These are phyloP conservation scores for Heteromormyrus szaboi DNA, from an alignment of 2,797 vertebrate genomes.

Conservation along the genomic window DNA sequence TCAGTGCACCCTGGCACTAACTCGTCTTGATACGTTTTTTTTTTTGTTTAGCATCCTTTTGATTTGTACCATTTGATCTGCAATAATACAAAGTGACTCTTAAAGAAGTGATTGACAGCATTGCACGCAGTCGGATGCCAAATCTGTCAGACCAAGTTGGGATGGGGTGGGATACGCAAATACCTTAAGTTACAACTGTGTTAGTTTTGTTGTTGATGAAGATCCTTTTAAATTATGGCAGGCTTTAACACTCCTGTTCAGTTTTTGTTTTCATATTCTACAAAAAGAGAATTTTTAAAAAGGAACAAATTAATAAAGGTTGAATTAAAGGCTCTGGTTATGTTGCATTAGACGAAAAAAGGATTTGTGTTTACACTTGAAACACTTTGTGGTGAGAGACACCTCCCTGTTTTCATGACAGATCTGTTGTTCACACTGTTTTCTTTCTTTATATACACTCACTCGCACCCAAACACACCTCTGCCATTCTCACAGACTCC, in stretches of 20 bases:
- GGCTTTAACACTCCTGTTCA: conserved; percentile 75
- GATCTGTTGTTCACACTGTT: conserved; percentile 3
- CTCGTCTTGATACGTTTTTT: conserved; percentile 54
- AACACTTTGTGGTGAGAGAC: conserved; percentile 9
- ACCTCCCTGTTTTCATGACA: neutral
- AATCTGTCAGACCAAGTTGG: conserved; percentile 69
- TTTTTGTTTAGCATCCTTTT: conserved; percentile 52
- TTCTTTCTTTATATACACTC: neutral
- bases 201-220: conserved; percentile 66
- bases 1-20: conserved; percentile 68
- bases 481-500: neutral
- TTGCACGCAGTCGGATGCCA: conserved; percentile 64
- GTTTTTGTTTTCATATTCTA: conserved; percentile 75
- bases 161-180: conserved; percentile 54
- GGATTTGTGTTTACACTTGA: conserved; percentile 18
- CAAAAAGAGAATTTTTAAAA: conserved; percentile 69
- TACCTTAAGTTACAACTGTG: conserved; percentile 58
- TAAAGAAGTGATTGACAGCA: conserved; percentile 66
- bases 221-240: conserved; percentile 73
- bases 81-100: conserved; percentile 68
- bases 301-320: conserved; percentile 71
- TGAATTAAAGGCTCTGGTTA: conserved; percentile 40
- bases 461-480: neutral
- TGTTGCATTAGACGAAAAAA: conserved; percentile 14
- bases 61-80: conserved; percentile 70